Base-by-base conservation (phyloP, 2,888 invertebrate species). In the Hecatera dysodea region DNA sequence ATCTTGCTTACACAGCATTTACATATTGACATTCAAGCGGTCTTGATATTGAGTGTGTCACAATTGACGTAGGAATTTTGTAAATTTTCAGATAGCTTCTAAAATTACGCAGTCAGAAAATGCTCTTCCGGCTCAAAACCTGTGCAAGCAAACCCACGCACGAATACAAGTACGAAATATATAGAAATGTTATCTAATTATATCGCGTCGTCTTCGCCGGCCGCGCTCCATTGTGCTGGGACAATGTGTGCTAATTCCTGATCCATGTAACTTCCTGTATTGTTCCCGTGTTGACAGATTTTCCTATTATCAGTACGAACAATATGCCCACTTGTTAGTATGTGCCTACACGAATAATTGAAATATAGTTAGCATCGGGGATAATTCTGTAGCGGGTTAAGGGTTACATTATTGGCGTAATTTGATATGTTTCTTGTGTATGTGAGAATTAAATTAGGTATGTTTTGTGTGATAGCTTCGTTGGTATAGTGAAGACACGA, bases 191-290 rank as follows among this genome's bases (percentile, higher is more conserved):
- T 90, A 93, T 93, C 90, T 93, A 93, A 94, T 93, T 93, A 94
- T 92, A 91, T 90, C 87, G 87, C 84, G 86, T 78, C 75, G 75
- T 85, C 78, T 85, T 80, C 81, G 69, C 61, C 75, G 82, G 57
- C 59, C 62, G 70, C 57, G 64, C 70, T 76, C 93, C 83, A 93
- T 95, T 95, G 95, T 95, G 81, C 85, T 85, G 81, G 88, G 90
- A 95, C 95, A 95, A 95, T 95, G 94, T 91, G 93, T 91, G 91
- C 93, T 95, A 95, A 95, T 95, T 94, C 93, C 94, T 94, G 94
- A 95, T 95, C 95, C 93, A 91, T 94, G 93, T 94, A 93, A 93
- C 94, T 93, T 94, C 91, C 91, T 90, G 90, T 92, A 94, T 95
- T 95, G 95, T 95, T 92, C 92, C 89, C 86, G 88, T 94, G 94